Percentiles rank a stretch among this genome's conserved stretches.
These are phyloP conservation scores for Trematomus loennbergii DNA, from an alignment of 2,113 vertebrate genomes.

Conservation along the genomic window DNA sequence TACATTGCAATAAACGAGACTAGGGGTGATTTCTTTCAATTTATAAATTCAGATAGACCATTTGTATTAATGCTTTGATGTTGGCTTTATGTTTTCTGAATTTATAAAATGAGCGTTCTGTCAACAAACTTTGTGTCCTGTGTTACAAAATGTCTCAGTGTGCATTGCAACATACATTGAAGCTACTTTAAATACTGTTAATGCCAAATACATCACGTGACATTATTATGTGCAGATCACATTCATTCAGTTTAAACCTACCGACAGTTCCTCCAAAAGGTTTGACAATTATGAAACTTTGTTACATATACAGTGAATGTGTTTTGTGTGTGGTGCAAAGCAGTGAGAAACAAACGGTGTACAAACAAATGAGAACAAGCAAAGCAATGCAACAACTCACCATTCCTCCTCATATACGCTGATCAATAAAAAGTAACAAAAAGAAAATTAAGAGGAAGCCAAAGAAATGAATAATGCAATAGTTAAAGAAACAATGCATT, in stretches of 20 bases:
- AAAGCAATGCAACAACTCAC: slow-evolving; percentile 88
- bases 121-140: background rate
- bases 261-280: background rate
- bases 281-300: background rate
- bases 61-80: background rate
- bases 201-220: slow-evolving; percentile 24
- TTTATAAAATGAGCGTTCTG: slow-evolving; percentile 36
- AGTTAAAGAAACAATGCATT: slow-evolving; percentile 38
- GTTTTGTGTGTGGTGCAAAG: background rate
- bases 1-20: slow-evolving; percentile 4
- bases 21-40: slow-evolving; percentile 5
- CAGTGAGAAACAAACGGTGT: slow-evolving; percentile 31
- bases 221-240: background rate
- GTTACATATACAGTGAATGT: background rate
- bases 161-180: background rate
- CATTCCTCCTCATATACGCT: slow-evolving; percentile 98
- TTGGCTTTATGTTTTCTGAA: slow-evolving; percentile 1
- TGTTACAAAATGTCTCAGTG: background rate
- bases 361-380: slow-evolving; percentile 57
- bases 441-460: slow-evolving; percentile 82
- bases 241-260: background rate
- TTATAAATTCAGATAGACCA: slow-evolving; percentile 22
- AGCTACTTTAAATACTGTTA: slow-evolving; percentile 17
- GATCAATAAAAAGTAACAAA: slow-evolving; percentile 73
- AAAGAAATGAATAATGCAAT: slow-evolving; percentile 69